Percentiles rank a stretch among this genome's conserved stretches.
Conservation (phyloP, 2,113 vertebrate species). For the Fregetta grallaria region DNA sequence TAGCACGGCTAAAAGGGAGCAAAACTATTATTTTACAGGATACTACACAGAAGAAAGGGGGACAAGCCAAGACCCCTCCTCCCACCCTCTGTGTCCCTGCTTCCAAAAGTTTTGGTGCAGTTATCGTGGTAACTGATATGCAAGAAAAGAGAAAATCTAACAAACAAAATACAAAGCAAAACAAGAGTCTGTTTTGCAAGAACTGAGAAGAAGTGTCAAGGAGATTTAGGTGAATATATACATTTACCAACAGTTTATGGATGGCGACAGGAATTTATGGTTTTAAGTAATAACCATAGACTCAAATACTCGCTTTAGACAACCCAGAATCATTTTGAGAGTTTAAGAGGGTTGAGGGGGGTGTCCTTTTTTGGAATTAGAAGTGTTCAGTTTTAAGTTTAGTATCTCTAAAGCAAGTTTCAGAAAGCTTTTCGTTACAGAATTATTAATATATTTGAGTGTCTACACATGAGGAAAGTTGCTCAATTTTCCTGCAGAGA, state of each 20-base stretch:
- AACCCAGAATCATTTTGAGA: background rate
- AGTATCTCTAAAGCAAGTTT: background rate
- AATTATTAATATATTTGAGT: background rate
- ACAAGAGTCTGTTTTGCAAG: background rate
- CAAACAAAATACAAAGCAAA: background rate
- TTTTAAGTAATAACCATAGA: background rate
- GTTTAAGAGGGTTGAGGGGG: too few species aligned
- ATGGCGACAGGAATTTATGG: background rate
- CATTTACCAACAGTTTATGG: background rate
- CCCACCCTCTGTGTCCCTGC: too few species aligned
- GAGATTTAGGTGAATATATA: background rate
- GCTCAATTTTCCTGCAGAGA: background rate
- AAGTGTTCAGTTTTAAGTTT: background rate
- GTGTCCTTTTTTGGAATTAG: background rate
- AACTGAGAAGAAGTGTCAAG: background rate
- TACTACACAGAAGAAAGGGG: background rate
- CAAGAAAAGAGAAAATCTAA: background rate
- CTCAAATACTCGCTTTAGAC: background rate
- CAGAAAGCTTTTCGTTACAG: background rate
- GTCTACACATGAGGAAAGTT: background rate
- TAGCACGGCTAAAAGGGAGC: accelerated
- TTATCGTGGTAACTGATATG: background rate
- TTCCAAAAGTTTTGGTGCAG: background rate
- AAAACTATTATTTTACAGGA: background rate
- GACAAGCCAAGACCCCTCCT: background rate